A percentile compares a stretch with the other conserved stretches of the same genome.
Conservation (phyloP, 2,888 invertebrate genomes). For the Ormyrus labotus region DNA sequence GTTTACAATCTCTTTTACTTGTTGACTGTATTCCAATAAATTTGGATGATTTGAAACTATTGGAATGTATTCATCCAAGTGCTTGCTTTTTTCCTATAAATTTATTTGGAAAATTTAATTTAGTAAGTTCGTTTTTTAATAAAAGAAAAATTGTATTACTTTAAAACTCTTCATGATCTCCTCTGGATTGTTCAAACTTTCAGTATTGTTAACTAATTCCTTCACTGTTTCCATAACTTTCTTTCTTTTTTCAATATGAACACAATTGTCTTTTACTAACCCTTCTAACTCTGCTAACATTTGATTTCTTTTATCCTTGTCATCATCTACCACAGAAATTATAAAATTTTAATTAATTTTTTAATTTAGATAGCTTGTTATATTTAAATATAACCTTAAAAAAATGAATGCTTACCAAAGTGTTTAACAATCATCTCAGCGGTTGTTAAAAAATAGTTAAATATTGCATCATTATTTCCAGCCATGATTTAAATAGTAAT, state of each 20-base stretch:
- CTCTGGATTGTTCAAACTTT: conserved; percentile 1
- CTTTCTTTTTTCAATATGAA: conserved; percentile 15
- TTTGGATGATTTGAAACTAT: conserved; percentile 54
- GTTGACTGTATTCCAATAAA: conserved; percentile 57
- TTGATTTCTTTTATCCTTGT: conserved; percentile 57
- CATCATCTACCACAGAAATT: conserved; percentile 47
- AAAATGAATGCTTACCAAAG: conserved; percentile 62
- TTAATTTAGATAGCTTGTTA: neutral
- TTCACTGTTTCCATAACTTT: conserved; percentile 23
- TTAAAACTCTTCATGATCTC: conserved; percentile 27
- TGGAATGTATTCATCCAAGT: conserved; percentile 53
- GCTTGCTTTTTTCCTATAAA: conserved; percentile 61
- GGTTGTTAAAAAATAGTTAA: conserved; percentile 63
- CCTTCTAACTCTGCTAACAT: conserved; percentile 1
- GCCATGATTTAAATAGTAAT: conserved; percentile 9
- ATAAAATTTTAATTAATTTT: neutral
- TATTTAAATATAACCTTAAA: conserved; percentile 37
- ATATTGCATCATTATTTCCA: conserved; percentile 47
- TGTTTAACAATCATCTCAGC: conserved; percentile 65
- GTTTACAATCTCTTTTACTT: conserved; percentile 58
- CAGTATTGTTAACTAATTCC: conserved; percentile 2
- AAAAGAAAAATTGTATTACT: conserved; percentile 29
- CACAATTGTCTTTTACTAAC: conserved; percentile 27
- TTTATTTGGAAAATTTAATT: neutral
- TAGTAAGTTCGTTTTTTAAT: neutral